Evolutionary conservation across 2,113 vertebrate genomes (phyloP).

Genomic region (Chlamydotis undulata): DNA sequence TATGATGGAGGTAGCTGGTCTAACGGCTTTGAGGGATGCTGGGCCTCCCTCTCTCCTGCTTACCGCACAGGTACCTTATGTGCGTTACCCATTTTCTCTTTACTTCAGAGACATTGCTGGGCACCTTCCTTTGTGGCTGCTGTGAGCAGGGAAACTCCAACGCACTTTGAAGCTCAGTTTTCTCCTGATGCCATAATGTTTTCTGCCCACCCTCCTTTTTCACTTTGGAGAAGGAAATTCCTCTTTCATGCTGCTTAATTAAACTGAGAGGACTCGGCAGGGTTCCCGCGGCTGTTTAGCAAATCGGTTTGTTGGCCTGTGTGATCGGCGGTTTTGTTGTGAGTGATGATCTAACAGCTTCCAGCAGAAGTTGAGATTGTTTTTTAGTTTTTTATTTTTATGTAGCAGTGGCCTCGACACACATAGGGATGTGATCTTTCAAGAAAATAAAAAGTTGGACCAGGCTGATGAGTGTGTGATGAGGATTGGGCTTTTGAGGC

Average conservation of each 20-base stretch:
- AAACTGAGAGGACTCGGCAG: neutral
- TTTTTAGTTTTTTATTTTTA: neutral
- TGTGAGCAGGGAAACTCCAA: neutral
- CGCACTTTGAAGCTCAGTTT: neutral
- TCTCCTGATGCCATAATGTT: neutral
- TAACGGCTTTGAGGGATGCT: too few species aligned
- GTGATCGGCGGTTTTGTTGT: too few species aligned
- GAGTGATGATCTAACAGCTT: neutral
- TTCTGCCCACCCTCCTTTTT: neutral
- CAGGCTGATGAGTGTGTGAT: neutral
- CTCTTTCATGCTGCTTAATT: neutral
- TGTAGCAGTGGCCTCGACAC: neutral
- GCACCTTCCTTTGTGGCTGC: neutral
- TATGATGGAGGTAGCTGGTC: neutral
- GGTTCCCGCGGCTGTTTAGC: neutral
- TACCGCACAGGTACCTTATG: rapidly evolving
- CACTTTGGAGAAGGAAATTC: neutral
- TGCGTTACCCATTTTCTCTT: neutral
- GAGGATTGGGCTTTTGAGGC: neutral
- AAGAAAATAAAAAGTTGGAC: neutral
- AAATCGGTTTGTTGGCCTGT: neutral
- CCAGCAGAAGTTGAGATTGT: neutral
- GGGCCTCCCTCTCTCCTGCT: neutral
- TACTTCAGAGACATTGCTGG: neutral
- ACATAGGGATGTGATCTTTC: neutral